Evolutionary conservation across 1,140 invertebrate species (phyloP), one percentile per base, ranked within the genome.

Genomic region (Acromyrmex echinatior): DNA sequence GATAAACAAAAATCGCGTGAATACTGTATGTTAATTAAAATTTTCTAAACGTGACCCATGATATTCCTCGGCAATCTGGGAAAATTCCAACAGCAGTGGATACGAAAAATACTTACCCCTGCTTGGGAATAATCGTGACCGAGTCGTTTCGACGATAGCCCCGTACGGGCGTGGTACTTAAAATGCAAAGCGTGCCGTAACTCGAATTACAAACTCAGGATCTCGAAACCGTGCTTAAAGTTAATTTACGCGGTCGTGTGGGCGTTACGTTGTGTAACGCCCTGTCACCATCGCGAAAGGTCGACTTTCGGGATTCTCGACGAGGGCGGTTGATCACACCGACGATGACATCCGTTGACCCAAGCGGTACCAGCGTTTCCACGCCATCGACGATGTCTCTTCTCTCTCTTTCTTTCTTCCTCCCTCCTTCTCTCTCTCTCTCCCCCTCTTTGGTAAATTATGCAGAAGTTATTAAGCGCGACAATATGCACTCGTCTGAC

Each of bases 151-250:
- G 78, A 68, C 63, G 78, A 68, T 68, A 53, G 63, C n/a, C 4
- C 14, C 63, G 49, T 7, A 31, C 28, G 63, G 65, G 65, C 78
- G 31, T 25, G 12, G 58, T 74, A 62, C 70, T 84, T 84, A 84
- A 84, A 84, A 84, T 84, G 80, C 80, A 84, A 84, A 84, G 80
- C 80, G 39, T 74, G 35, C 70, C 70, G 80, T 84, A 84, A 84
- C 80, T 76, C 80, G 80, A 84, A 76, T 84, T 84, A 84, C 80
- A 84, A 84, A 84, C 80, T 84, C 80, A 45, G 70, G 80, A 84
- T 66, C 49, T 81, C 84, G 84, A 66, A 77, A 60, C 60, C 74
- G 84, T 56, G 74, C 35, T 78, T 86, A 60, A 86, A 68, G 84
- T 84, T 86, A 80, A 86, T 86, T 86, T 81, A 81, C 76, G 71